Evolutionary conservation across 2,113 vertebrate genomes (phyloP).

Genomic region (Paradoxurus hermaphroditus): DNA sequence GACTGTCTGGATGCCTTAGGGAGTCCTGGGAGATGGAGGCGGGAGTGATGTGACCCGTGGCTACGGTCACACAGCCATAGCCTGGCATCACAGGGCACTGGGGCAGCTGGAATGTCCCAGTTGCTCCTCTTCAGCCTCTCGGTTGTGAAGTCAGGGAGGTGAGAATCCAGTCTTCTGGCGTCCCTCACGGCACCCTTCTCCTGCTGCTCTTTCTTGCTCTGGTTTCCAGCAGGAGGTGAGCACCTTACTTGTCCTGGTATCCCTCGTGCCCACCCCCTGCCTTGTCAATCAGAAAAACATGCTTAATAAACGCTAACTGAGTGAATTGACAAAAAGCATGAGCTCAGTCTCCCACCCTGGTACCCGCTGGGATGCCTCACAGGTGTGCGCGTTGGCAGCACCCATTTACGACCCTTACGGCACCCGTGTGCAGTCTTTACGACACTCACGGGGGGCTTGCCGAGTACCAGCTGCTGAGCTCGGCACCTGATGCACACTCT

Average conservation of each 20-base stretch:
- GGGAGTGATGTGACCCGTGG: accelerated
- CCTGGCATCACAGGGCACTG: background rate
- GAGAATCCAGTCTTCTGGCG: background rate
- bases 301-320: background rate
- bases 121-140: background rate
- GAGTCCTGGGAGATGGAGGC: background rate
- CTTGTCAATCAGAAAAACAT: background rate
- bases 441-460: background rate
- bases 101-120: background rate
- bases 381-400: accelerated
- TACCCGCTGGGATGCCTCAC: background rate
- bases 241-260: background rate
- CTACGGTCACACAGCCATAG: too few species aligned
- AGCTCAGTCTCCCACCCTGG: accelerated
- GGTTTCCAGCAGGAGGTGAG: background rate
- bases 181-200: accelerated
- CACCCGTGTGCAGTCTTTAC: accelerated
- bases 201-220: background rate
- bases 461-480: background rate
- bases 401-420: background rate
- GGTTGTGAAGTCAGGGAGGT: background rate
- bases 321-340: background rate
- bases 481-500: accelerated
- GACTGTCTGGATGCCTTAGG: accelerated
- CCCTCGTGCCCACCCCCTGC: background rate